Conservation (phyloP, 2,888 invertebrate species). For the Flexamia atlantica region DNA sequence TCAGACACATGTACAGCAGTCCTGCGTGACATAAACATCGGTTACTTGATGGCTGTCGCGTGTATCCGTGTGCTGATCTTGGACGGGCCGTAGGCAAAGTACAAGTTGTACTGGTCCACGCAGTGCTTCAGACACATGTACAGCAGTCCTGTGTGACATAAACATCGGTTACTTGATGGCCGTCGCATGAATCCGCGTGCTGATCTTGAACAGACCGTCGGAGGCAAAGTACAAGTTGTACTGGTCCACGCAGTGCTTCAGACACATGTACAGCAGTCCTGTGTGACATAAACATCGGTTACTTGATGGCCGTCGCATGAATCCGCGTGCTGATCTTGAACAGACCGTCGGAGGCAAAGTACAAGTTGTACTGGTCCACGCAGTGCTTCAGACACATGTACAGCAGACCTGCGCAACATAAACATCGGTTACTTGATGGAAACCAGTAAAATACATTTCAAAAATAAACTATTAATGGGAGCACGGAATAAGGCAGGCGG, state of each 20-base stretch:
- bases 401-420: constrained; percentile 81
- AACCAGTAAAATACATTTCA: no score
- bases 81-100: constrained; percentile 94
- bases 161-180: constrained; percentile 91
- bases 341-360: constrained; percentile 96
- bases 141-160: constrained; percentile 82
- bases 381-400: constrained; percentile 94
- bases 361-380: constrained; percentile 96
- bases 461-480: no score
- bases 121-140: no score
- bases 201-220: constrained; percentile 91
- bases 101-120: constrained; percentile 96
- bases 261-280: constrained; percentile 86
- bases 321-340: constrained; percentile 91
- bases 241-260: constrained; percentile 96
- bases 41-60: constrained; percentile 91
- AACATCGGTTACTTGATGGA: no score
- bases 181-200: constrained; percentile 90
- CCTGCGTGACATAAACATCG: no score
- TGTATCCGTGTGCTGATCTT: constrained; percentile 93
- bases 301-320: constrained; percentile 91
- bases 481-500: no score
- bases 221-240: constrained; percentile 98
- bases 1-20: constrained; percentile 91
- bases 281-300: constrained; percentile 89